Percentiles rank a stretch among this genome's conserved stretches.
Evolutionary conservation across 2,797 vertebrate genomes (phyloP).

Genomic region (Phrynocephalus vlangalii): DNA sequence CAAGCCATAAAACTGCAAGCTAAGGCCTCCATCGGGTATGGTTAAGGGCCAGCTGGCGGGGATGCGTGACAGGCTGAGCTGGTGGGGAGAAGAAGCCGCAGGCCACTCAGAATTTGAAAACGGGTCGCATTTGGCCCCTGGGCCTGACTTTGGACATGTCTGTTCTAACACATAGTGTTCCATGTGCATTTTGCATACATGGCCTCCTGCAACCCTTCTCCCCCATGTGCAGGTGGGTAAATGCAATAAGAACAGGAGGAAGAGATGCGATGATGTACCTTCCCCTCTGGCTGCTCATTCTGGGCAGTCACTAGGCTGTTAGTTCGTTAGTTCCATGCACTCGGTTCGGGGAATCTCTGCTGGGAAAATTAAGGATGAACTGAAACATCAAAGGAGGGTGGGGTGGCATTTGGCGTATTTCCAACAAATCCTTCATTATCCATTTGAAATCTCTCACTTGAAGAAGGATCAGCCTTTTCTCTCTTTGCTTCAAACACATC

Average conservation of each 20-base stretch:
- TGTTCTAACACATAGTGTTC: background rate
- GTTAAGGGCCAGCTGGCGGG: too few relatives aligned
- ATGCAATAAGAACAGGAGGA: background rate
- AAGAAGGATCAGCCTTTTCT: background rate
- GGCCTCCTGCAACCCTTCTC: background rate
- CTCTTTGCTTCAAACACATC: background rate
- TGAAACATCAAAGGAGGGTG: background rate
- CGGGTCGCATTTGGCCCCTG: too few relatives aligned
- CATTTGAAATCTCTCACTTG: background rate
- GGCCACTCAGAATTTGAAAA: too few relatives aligned
- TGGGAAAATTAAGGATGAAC: background rate
- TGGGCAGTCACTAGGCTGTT: background rate
- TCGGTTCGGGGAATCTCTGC: background rate
- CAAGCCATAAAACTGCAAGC: too few relatives aligned
- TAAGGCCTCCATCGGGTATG: too few relatives aligned
- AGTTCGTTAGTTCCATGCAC: slow-evolving; percentile 18
- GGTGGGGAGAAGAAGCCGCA: too few relatives aligned
- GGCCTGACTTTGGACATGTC: too few relatives aligned
- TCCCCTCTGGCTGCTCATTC: background rate
- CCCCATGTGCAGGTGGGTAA: background rate
- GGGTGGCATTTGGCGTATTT: background rate
- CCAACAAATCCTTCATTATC: background rate
- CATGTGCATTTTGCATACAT: background rate
- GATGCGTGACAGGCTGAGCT: too few relatives aligned
- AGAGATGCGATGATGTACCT: background rate